Percentiles rank a stretch among this genome's conserved stretches.
Conservation (phyloP, 2,888 invertebrate species). For the Drosophila anomalipes region DNA sequence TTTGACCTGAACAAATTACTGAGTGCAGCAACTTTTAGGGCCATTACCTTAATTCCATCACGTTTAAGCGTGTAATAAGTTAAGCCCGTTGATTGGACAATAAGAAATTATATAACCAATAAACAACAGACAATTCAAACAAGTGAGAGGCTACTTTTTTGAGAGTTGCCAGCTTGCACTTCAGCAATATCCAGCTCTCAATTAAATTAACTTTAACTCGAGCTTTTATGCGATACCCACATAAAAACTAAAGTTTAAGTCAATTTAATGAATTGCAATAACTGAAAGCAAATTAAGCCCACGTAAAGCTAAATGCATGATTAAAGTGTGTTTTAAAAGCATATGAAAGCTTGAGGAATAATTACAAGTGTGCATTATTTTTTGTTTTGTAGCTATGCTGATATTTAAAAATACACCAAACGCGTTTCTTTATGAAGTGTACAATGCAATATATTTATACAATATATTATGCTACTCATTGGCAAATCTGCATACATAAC, state of each 20-base stretch:
- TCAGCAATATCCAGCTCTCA: neutral
- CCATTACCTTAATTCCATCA: constrained; percentile 11
- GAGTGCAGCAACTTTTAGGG: constrained; percentile 22
- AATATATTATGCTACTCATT: neutral
- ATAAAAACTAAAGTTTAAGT: neutral
- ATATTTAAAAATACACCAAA: neutral
- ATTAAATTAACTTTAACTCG: neutral
- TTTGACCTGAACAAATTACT: constrained; percentile 24
- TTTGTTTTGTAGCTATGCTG: no score
- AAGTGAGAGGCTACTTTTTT: neutral
- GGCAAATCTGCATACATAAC: neutral
- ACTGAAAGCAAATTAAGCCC: neutral
- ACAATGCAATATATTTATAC: neutral
- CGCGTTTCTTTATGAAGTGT: neutral
- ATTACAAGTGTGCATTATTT: neutral
- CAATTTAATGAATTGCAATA: neutral
- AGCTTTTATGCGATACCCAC: neutral
- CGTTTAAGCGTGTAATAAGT: constrained; percentile 3
- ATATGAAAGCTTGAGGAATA: neutral
- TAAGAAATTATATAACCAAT: neutral
- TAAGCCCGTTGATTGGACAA: neutral
- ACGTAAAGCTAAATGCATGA: neutral
- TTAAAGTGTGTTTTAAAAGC: neutral
- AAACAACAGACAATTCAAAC: neutral
- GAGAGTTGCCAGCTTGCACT: neutral